Base-by-base conservation (phyloP, 2,797 vertebrate genomes). In the Sylvia borin region DNA sequence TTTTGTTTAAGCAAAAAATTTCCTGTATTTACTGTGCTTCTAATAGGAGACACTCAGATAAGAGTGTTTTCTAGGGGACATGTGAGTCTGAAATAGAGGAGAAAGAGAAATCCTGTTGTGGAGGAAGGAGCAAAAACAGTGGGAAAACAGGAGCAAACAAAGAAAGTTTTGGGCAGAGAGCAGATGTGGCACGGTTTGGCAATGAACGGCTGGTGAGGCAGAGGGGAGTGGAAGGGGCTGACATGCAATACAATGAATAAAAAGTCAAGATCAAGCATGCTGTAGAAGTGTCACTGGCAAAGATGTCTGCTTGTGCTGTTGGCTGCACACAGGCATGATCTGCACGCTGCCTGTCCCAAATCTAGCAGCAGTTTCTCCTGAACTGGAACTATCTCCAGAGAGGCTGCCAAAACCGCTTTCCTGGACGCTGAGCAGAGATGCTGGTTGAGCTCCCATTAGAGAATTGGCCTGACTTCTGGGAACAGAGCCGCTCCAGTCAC, bases 391-490 rank as follows among this genome's bases (percentile, higher is more conserved):
- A 62, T 51, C 47, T 68, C 54, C 36, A 91, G 51, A 51, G 26
- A 90, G 62, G 24, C 72, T 96, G 92, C 93, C 92, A 96, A 95
- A 90, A 87, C 32, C 1, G 0, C 75, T 91, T 94, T 93, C 61
- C 84, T 90, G 89, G 85, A 93, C 78, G 53, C 66, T 88, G 75
- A 75, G 68, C 78, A 70, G 81, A 88, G 81, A 68, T 48, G 62
- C 66, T 90, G 73, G 76, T 92, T 91, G 92, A 94, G 51, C 40
- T 91, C 55, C 40, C 79, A 53, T 68, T 55, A 78, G 89, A 83
- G 68, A 91, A 77, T 10, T 94, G 92, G 92, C 75, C 60, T 88
- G 72, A 76, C 75, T 95, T 93, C 86, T 92, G 83, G 95, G 90
- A 95, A 88, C 22, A 90, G 34, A 92, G 60, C 53, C 1, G 2